These are phyloP conservation scores for Neoaliturus tenellus DNA, from an alignment of 2,888 invertebrate genomes.

Conservation along the genomic window DNA sequence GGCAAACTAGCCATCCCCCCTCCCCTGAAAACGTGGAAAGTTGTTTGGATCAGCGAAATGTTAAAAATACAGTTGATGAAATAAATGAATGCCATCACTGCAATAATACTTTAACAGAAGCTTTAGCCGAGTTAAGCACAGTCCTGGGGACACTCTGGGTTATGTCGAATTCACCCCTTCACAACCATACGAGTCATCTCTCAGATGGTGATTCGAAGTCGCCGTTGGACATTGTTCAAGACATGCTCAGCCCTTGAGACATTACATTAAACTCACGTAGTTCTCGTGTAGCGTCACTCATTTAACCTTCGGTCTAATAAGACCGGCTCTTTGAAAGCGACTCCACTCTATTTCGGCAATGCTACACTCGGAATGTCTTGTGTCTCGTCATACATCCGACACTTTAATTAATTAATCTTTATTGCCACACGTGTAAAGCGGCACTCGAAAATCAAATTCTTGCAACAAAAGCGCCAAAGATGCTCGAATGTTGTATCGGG, in stretches of 20 bases:
- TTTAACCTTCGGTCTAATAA: not conserved
- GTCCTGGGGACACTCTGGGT: too few species aligned
- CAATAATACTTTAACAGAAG: too few species aligned
- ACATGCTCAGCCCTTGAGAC: not conserved
- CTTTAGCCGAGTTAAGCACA: too few species aligned
- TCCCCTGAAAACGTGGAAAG: too few species aligned
- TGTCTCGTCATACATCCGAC: constrained; percentile 35
- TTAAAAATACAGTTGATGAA: too few species aligned
- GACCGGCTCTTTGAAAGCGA: not conserved
- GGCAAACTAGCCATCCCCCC: too few species aligned
- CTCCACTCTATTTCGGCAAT: constrained; percentile 19
- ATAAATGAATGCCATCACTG: too few species aligned
- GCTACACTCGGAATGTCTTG: constrained; percentile 33
- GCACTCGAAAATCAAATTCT: constrained; percentile 36
- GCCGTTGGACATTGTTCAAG: not conserved
- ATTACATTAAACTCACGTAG: not conserved
- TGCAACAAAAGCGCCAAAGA: constrained; percentile 22
- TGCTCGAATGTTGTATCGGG: constrained; percentile 30
- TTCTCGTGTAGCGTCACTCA: not conserved
- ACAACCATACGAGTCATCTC: too few species aligned
- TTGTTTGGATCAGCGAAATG: too few species aligned
- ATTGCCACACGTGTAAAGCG: constrained; percentile 29
- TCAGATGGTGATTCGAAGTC: too few species aligned
- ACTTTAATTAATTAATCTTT: constrained; percentile 42
- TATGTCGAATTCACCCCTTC: too few species aligned